A percentile compares a stretch with the other conserved stretches of the same genome.
Evolutionary conservation across 2,113 vertebrate genomes (phyloP).

Genomic region (Microtus ochrogaster): DNA sequence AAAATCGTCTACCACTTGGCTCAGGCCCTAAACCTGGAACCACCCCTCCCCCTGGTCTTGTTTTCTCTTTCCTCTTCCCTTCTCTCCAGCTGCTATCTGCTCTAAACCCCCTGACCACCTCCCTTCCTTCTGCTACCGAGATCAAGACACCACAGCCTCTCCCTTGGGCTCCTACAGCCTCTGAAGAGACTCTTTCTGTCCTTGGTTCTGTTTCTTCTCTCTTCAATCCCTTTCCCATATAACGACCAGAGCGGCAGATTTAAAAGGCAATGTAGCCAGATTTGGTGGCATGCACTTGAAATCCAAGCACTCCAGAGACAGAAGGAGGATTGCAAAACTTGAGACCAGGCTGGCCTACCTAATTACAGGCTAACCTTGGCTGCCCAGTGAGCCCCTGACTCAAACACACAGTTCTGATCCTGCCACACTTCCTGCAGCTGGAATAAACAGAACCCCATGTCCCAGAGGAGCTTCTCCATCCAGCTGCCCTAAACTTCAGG

Average conservation of each 20-base stretch:
- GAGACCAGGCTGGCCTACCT: neutral
- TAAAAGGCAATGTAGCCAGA: neutral
- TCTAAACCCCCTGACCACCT: neutral
- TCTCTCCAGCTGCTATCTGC: accelerated
- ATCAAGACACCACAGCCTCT: neutral
- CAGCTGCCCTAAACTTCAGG: neutral
- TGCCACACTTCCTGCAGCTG: too few relatives aligned
- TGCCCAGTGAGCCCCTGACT: neutral
- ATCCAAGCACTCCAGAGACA: neutral
- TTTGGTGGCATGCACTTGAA: neutral
- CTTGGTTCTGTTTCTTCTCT: neutral
- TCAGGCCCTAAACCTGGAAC: neutral
- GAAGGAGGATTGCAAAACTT: too few relatives aligned
- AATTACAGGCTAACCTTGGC: neutral
- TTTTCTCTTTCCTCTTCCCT: neutral
- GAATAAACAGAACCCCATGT: neutral
- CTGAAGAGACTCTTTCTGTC: neutral
- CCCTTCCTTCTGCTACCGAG: neutral
- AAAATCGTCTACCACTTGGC: neutral
- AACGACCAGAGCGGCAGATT: neutral
- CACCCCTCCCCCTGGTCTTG: too few relatives aligned
- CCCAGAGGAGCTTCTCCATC: neutral
- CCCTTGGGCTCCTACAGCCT: neutral
- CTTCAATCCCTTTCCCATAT: neutral
- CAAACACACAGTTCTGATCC: neutral